Evolutionary conservation across 1,140 invertebrate genomes (phyloP).

Genomic region (Meteorus sp.): DNA sequence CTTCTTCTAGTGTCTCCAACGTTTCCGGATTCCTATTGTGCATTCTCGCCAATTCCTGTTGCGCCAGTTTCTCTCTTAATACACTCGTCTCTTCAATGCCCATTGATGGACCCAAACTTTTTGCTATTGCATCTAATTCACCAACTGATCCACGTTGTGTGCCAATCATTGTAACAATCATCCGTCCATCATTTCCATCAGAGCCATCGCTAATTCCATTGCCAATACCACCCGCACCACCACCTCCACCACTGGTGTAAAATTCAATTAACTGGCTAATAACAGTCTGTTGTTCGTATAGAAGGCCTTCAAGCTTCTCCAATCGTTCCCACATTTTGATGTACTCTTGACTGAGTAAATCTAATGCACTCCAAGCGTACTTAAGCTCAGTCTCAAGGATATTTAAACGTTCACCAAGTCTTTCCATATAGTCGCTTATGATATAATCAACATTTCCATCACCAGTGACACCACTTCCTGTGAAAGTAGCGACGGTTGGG

Average conservation of each 20-base stretch:
- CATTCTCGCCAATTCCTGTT: constrained; percentile 53
- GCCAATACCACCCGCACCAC: constrained; percentile 32
- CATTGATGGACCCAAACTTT: constrained; percentile 49
- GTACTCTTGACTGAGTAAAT: constrained; percentile 88
- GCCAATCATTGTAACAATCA: constrained; percentile 36
- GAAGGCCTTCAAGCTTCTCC: constrained; percentile 85
- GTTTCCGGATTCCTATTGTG: constrained; percentile 56
- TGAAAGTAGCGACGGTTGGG: constrained; percentile 37
- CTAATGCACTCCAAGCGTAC: constrained; percentile 88
- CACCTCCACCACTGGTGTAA: constrained; percentile 58
- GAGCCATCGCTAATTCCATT: constrained; percentile 44
- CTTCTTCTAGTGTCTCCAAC: constrained; percentile 57
- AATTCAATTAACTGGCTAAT: constrained; percentile 85
- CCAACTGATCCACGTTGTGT: constrained; percentile 43
- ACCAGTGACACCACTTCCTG: constrained; percentile 24
- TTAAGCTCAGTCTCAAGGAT: constrained; percentile 87
- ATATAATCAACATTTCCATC: constrained; percentile 67
- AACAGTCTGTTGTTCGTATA: constrained; percentile 89
- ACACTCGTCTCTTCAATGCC: constrained; percentile 51
- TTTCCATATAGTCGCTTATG: constrained; percentile 86
- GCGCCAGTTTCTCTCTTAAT: constrained; percentile 48
- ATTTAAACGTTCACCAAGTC: constrained; percentile 80
- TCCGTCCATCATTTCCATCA: constrained; percentile 26
- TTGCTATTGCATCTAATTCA: constrained; percentile 51
- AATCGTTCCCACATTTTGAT: constrained; percentile 92